Conservation (phyloP, 2,113 vertebrate species). For the Bostrychus sinensis region DNA sequence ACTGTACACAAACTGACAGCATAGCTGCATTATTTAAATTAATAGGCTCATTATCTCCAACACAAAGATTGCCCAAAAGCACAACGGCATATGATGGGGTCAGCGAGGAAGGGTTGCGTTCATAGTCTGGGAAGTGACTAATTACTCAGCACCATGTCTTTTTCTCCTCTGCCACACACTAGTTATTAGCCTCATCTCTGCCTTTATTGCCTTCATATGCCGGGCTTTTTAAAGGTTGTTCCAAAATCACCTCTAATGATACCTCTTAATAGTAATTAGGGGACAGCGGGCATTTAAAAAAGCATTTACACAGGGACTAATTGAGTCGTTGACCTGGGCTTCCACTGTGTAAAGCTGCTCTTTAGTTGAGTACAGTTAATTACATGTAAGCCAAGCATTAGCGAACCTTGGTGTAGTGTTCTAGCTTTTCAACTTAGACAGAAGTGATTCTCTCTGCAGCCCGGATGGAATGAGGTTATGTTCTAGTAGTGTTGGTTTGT, state of each 20-base stretch:
- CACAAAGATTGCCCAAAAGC: not conserved
- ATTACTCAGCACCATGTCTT: conserved; percentile 12
- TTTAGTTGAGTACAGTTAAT: conserved; percentile 44
- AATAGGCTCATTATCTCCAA: no score
- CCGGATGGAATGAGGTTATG: no score
- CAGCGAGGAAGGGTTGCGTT: not conserved
- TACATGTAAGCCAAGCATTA: no score
- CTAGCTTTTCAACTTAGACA: no score
- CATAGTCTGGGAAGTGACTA: conserved; percentile 21
- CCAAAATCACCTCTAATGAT: conserved; percentile 37
- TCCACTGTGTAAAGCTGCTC: conserved; percentile 3
- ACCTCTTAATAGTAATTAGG: conserved; percentile 64
- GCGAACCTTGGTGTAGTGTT: no score
- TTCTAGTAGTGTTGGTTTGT: no score
- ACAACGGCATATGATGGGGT: not conserved
- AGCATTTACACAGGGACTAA: conserved; percentile 51
- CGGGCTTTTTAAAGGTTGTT: conserved; percentile 42
- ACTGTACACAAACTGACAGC: not conserved
- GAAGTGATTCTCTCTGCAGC: no score
- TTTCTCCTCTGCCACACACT: conserved; percentile 24
- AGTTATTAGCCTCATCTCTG: conserved; percentile 42
- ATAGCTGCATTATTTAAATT: no score
- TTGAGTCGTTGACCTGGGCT: conserved; percentile 56
- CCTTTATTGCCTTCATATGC: conserved; percentile 45
- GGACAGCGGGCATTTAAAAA: conserved; percentile 56